Base-by-base conservation (phyloP, 2,797 vertebrate genomes). In the Diceros bicornis region DNA sequence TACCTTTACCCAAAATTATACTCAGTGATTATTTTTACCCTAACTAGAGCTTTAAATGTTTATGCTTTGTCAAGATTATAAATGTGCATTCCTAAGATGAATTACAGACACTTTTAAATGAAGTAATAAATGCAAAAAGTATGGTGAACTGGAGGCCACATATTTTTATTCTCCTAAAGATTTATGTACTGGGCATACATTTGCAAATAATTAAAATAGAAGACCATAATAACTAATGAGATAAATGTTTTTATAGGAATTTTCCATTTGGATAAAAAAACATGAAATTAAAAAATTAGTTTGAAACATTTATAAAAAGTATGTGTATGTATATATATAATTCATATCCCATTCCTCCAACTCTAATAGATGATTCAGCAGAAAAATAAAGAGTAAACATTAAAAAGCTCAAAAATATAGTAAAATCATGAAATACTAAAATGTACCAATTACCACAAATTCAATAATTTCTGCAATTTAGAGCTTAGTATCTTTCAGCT, bases 141-240 rank as follows among this genome's bases (percentile, higher is more conserved):
- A 11, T 47, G 14, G 25, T 77, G 13, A 78, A 72, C 4, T 34
- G 6, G 3, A 84, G 20, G 3, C 4, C 12, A 61, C 3, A 0
- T 20, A n/a, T 25, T 29, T 96, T 91, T 37, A 62, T 32, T 78
- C 17, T 71, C 64, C 17, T 50, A 11, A 64, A 55, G 14, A 57
- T 23, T 29, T 79, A 52, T 69, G 25, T 14, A 34, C 6, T 47
- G 0, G 11, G 21, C 16, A 78, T 29, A 41, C 14, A 34, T 88
- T 90, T 91, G 50, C 32, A 83, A 64, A 61, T 79, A 90, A 32
- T 66, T 77, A 66, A 93, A 90, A 83, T 8, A 44, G 27, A 87
- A 21, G 3, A 37, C 71, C 29, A 57, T 52, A n/a, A 77, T 44
- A 88, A 41, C 44, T 74, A 50, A 55, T 25, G 34, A 61, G 21